Base-by-base conservation (phyloP, 1,140 invertebrate genomes). In the Octopus sinensis region DNA sequence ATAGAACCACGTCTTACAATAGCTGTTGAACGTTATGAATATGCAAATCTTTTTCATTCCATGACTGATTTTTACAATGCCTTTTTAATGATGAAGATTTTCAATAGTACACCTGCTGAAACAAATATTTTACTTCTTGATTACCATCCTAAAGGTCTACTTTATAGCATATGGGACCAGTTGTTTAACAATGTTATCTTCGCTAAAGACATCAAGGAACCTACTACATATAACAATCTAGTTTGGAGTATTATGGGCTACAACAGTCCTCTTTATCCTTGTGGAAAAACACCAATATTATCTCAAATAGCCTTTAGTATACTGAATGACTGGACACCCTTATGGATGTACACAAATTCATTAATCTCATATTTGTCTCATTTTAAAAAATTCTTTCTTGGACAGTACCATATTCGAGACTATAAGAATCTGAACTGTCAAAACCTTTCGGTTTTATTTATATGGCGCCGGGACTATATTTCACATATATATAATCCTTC, bases 41-140 rank as follows among this genome's bases (percentile, higher is more conserved):
- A 87, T 83, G 88, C 85, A 78, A 89, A 89, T 83, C 68, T 89
- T 10, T 88, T 86, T 80, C 86, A 88, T 77, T 84, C 86, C 13
- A 86, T 89, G 79, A 87, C 86, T 0, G 88, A 89, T 80, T 86
- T 84, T 56, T 88, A 88, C 83, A 88, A 87, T 80, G 85, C 82
- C 13, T 89, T 86, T 76, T 76, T 89, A 5, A 51, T 87, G n/a
- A 81, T 85, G 30, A 82, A 83, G n/a, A 81, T 87, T 17, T 84
- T 89, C 30, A 83, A 84, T 54, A 30, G 79, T 2, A 76, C 83
- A n/a, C 84, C 85, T 43, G 53, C 76, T n/a, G 54, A 83, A 12
- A 84, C 82, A 13, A 84, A 81, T 53, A 83, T 87, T 54, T 68
- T 87, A 12, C 43, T 87, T 6, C 54, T 85, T 30, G 86, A 87